Percentiles rank a stretch among this genome's conserved stretches.
Evolutionary conservation across 1,140 invertebrate species (phyloP).

Genomic region (Steinernema feltiae): DNA sequence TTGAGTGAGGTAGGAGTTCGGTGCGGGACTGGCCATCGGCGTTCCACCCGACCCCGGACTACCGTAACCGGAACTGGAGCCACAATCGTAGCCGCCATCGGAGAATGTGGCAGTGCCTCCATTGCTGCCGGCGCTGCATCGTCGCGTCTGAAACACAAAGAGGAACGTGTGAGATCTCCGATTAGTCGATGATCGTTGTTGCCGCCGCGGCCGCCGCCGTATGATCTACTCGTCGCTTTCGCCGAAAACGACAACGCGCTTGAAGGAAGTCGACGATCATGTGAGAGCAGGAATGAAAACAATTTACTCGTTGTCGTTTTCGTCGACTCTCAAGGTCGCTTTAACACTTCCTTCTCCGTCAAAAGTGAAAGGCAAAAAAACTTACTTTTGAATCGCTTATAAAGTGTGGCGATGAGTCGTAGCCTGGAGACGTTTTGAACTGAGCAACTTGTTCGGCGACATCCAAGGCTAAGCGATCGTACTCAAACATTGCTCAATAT

Average conservation of each 20-base stretch:
- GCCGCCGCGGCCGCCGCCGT: too few species aligned
- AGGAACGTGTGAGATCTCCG: neutral
- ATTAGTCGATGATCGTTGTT: constrained; percentile 4
- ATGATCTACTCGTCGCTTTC: too few species aligned
- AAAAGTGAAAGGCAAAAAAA: too few species aligned
- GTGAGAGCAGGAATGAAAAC: too few species aligned
- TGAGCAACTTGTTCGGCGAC: constrained; percentile 32
- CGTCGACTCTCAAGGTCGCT: too few species aligned
- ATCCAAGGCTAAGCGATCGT: constrained; percentile 47
- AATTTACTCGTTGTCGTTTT: too few species aligned
- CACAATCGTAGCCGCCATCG: constrained; percentile 31
- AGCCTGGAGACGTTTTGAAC: constrained; percentile 25
- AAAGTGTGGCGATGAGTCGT: constrained; percentile 16
- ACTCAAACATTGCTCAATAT: constrained; percentile 43
- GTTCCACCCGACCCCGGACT: constrained; percentile 21
- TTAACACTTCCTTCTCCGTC: too few species aligned
- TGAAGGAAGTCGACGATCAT: too few species aligned
- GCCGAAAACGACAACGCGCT: too few species aligned
- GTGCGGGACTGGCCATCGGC: constrained; percentile 4
- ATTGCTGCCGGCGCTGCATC: neutral
- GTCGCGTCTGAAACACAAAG: constrained; percentile 1
- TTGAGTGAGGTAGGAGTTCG: neutral
- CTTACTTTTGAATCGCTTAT: constrained; percentile 19
- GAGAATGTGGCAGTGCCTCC: neutral
- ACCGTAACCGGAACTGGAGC: constrained; percentile 41